Base-by-base conservation (phyloP, 2,113 vertebrate genomes). In the Cariama cristata region DNA sequence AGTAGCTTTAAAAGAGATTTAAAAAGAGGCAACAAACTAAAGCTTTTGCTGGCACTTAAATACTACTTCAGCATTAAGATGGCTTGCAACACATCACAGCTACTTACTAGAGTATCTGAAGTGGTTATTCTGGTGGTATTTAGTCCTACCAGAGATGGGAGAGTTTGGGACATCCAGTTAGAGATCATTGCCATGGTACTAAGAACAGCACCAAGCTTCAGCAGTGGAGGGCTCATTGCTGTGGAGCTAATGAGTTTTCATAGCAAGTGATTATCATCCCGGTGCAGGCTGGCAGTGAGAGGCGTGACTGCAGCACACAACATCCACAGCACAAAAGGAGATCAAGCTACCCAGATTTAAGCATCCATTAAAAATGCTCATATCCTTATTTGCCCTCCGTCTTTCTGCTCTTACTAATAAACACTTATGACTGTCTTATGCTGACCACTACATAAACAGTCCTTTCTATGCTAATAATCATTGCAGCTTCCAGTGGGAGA, bases 151-250 rank as follows among this genome's bases (percentile, higher is more conserved):
- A 99, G 98, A 52, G 99, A 99, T 24, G 99, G 99, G 91, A 99
- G 98, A 32, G 98, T 99, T 98, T 99, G 99, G 97, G 99, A 99
- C 99, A 99, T 99, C 99, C 99, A 99, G 98, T 99, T 99, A 72
- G 99, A 99, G 59, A 99, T 99, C 98, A 99, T 99, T 80, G 99
- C 99, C 99, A 99, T 99, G 90, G 99, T 99, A 96, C 99, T 99
- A 64, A 99, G 99, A 85, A 99, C 98, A 98, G 98, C 99, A 64
- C 99, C 99, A 59, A 99, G 98, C 98, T 99, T 99, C 95, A 99
- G 97, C 98, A 99, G 98, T 86, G 99, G 98, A 96, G 98, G 98
- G 60, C 97, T 99, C 99, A 99, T 99, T 89, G 98, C 98, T 97
- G 97, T 98, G 97, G 71, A 98, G 97, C 98, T 98, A 98, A 98